Conservation (phyloP, 2,888 invertebrate genomes). For the Aphidius colemani region DNA sequence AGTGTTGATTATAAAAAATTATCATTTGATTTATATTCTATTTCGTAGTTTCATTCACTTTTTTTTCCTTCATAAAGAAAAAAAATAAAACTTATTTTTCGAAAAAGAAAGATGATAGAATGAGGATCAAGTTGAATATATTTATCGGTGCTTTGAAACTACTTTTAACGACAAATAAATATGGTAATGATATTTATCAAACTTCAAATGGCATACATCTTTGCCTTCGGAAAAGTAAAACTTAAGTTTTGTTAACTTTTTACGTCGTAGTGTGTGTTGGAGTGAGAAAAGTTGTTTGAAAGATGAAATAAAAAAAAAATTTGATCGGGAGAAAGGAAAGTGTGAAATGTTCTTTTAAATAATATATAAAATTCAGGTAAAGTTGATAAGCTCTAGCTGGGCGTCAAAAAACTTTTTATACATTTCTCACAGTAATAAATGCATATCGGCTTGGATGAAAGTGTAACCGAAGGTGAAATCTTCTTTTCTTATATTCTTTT, state of each 20-base stretch:
- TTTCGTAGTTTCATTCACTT: no score
- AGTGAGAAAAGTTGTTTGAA: slow-evolving; percentile 31
- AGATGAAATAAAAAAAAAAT: slow-evolving; percentile 25
- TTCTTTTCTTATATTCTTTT: slow-evolving; percentile 40
- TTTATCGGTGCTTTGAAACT: slow-evolving; percentile 28
- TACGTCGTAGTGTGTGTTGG: slow-evolving; percentile 33
- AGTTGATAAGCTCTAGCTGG: slow-evolving; percentile 54
- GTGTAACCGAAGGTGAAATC: slow-evolving; percentile 47
- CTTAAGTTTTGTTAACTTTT: slow-evolving; percentile 51
- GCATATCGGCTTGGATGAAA: slow-evolving; percentile 59
- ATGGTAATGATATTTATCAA: slow-evolving; percentile 53
- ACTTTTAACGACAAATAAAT: slow-evolving; percentile 55
- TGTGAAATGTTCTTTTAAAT: slow-evolving; percentile 53
- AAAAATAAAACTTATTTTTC: background rate
- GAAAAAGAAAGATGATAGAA: background rate
- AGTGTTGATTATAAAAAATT: no score
- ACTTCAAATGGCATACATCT: slow-evolving; percentile 54
- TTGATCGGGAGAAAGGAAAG: slow-evolving; percentile 32
- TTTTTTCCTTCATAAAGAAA: no score
- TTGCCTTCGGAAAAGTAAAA: slow-evolving; percentile 41
- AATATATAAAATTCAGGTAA: slow-evolving; percentile 57
- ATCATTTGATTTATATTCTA: no score
- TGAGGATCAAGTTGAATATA: slow-evolving; percentile 20
- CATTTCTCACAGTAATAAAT: slow-evolving; percentile 60
- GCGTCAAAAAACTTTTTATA: slow-evolving; percentile 51